Evolutionary conservation across 2,888 invertebrate genomes (phyloP).

Genomic region (Papilio elwesi): DNA sequence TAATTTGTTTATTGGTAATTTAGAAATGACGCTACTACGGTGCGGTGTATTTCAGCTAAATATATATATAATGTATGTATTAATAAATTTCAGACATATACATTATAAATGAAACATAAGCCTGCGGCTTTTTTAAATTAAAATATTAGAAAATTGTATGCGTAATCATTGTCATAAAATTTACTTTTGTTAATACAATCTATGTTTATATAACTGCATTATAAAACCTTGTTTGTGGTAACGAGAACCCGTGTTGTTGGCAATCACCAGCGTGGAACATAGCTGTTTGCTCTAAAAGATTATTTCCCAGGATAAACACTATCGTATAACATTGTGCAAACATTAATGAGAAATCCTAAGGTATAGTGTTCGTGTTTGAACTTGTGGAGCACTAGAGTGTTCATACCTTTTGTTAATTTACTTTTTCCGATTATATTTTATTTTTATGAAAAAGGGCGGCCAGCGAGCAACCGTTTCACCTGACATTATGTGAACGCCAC

Average conservation of each 20-base stretch:
- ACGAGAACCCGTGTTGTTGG: not conserved
- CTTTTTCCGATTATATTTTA: not conserved
- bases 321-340: slow-evolving; percentile 31
- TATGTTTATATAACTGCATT: not conserved
- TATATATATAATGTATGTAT: too few species aligned
- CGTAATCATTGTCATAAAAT: not conserved
- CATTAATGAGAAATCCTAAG: slow-evolving; percentile 27
- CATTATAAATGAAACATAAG: too few species aligned
- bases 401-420: not conserved
- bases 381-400: too few species aligned
- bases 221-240: not conserved
- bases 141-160: too few species aligned
- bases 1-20: too few species aligned
- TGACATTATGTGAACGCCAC: too few species aligned
- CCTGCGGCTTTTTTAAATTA: not conserved
- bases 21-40: too few species aligned
- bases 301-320: slow-evolving; percentile 35
- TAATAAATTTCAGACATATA: too few species aligned
- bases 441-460: too few species aligned
- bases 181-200: not conserved
- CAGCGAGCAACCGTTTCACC: too few species aligned
- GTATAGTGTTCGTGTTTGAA: slow-evolving; percentile 16
- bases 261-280: slow-evolving; percentile 11
- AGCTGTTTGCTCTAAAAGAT: slow-evolving; percentile 29
- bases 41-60: too few species aligned